Evolutionary conservation across 1,140 invertebrate species (phyloP), one percentile per base, ranked within the genome.

Genomic region (Heliconius hermathena): DNA sequence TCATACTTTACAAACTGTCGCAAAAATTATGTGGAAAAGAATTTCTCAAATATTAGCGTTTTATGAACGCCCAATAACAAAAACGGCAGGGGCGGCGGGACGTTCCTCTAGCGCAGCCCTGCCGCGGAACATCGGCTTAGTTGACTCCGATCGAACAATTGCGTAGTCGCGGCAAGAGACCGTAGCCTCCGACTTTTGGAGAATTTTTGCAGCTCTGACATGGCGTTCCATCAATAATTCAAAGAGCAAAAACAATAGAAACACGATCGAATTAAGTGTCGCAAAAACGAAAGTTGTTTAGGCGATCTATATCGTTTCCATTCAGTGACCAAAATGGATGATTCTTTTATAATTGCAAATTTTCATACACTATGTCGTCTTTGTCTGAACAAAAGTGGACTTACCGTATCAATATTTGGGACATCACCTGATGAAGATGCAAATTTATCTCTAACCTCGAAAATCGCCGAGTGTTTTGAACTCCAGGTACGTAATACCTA

Each of bases 331-430:
- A 94, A 95, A 92, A 95, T 95, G 93, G 94, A 95, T 90, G 94
- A 95, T 92, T 93, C 94, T 76, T 95, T 90, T 84, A 95, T 95
- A 79, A 93, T 95, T 74, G 90, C 94, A 11, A 95, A 95, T 90
- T 95, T 95, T 80, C 91, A 94, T 81, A 84, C 94, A 66, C 93
- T 96, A 66, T 96, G 96, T 89, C 91, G 96, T 72, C 87, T 96
- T 75, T 96, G 96, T 82, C 87, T 96, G 82, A 92, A 93, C 81
- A 95, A 95, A 85, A 95, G 95, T 88, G 94, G 94, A 29, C 91
- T 95, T 76, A 95, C 95, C 86, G 85, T 95, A 74, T 95, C 95
- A 66, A 95, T 96, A 80, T 96, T 95, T 87, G 95, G 95, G 81
- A 90, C 87, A 73, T 82, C 86, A 80, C 87, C 91, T 77, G 91